These are phyloP conservation scores for Lutjanus campechanus DNA, from an alignment of 2,797 vertebrate species.

Conservation along the genomic window DNA sequence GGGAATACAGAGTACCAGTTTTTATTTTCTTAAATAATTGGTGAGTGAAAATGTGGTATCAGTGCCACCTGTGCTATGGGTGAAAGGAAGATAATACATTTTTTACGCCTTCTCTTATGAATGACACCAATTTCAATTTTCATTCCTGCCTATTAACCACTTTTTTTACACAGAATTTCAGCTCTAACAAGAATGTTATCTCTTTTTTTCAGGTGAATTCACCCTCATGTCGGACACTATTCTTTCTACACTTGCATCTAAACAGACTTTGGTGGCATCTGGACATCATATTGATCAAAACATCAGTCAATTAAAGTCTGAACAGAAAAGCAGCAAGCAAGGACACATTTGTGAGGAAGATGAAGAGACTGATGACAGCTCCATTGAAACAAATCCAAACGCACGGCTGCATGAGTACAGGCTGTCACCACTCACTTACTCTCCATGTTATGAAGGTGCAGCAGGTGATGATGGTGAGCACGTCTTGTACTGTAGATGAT, in stretches of 20 bases:
- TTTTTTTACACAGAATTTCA: neutral
- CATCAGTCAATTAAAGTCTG: too few species aligned
- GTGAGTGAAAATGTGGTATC: too few species aligned
- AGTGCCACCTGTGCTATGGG: too few species aligned
- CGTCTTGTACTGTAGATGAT: neutral
- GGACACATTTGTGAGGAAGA: neutral
- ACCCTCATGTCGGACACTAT: slow-evolving; percentile 30
- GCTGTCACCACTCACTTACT: slow-evolving; percentile 19
- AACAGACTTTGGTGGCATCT: neutral
- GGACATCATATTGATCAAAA: neutral
- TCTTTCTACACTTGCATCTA: slow-evolving; percentile 5
- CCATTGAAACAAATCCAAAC: neutral
- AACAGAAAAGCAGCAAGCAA: neutral
- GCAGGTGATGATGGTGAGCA: neutral
- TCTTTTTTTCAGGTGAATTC: slow-evolving; percentile 20
- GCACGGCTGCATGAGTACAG: neutral
- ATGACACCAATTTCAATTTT: too few species aligned
- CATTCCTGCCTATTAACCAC: too few species aligned
- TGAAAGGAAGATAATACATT: too few species aligned
- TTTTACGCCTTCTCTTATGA: too few species aligned
- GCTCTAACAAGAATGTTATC: neutral
- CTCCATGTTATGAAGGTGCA: neutral
- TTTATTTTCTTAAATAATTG: too few species aligned
- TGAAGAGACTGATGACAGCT: slow-evolving; percentile 14
- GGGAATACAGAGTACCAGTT: too few species aligned